Evolutionary conservation across 2,113 vertebrate species (phyloP).

Genomic region (Bubo bubo): DNA sequence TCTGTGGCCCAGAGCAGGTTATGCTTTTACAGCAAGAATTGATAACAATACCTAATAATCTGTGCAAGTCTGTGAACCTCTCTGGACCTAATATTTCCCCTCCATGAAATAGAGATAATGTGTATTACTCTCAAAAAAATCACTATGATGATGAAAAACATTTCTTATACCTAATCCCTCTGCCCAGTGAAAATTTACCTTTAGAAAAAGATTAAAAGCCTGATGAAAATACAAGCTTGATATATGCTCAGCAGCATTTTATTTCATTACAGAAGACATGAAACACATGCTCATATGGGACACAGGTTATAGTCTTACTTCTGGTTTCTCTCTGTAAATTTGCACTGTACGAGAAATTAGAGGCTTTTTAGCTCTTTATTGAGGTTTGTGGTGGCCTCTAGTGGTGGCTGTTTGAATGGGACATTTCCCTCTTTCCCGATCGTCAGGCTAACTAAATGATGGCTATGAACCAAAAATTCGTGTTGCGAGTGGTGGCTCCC

Average conservation of each 20-base stretch:
- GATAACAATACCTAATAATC: neutral
- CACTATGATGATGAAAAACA: neutral
- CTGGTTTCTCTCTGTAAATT: neutral
- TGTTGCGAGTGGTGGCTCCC: neutral
- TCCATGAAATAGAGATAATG: neutral
- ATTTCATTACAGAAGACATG: neutral
- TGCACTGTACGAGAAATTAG: neutral
- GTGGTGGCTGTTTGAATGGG: neutral
- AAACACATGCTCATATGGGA: neutral
- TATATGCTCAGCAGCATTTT: neutral
- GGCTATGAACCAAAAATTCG: accelerated
- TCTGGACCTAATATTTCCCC: neutral
- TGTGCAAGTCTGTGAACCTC: neutral
- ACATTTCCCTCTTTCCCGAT: neutral
- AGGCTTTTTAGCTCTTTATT: neutral
- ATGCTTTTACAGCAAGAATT: neutral
- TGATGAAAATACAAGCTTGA: neutral
- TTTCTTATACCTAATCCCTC: neutral
- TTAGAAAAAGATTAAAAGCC: neutral
- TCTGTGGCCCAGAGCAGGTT: neutral
- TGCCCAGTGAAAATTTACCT: neutral
- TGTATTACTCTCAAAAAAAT: neutral
- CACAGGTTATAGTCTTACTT: neutral
- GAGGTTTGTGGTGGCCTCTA: conserved; percentile 21
- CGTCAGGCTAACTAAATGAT: neutral